phyloP scores from a whole-genome alignment of 1,140 invertebrate genomes.

The Pectinophora gossypiella region DNA sequence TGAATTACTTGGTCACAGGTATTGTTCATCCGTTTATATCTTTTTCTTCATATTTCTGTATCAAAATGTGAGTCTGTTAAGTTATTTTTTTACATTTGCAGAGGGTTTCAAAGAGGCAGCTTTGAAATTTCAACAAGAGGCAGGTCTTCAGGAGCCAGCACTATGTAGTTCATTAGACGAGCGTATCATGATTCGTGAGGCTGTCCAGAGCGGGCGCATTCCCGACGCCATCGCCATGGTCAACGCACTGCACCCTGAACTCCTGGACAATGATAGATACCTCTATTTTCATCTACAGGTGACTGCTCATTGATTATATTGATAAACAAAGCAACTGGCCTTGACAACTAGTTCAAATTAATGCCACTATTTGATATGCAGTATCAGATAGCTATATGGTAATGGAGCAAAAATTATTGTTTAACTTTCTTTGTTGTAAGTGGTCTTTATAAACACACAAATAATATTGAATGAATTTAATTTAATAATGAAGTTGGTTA shows the following conservation, averaged over 20 bases:
- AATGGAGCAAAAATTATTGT: too few relatives aligned
- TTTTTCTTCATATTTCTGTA: not conserved
- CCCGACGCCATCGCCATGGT: conserved; percentile 95
- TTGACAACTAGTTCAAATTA: too few relatives aligned
- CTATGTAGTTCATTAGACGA: conserved; percentile 94
- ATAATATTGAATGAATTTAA: too few relatives aligned
- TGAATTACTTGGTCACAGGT: conserved; percentile 99
- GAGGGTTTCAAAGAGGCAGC: conserved; percentile 99
- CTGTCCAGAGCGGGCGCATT: conserved; percentile 94
- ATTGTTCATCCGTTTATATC: conserved; percentile 33
- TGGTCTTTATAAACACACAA: too few relatives aligned
- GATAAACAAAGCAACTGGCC: not conserved
- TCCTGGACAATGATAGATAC: conserved; percentile 96
- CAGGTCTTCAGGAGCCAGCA: conserved; percentile 90
- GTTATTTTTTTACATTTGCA: conserved; percentile 61
- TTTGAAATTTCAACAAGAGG: conserved; percentile 96
- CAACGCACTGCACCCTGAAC: conserved; percentile 95
- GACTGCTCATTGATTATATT: not conserved
- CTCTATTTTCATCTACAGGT: conserved; percentile 97
- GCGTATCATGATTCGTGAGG: conserved; percentile 94
- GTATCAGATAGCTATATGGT: too few relatives aligned
- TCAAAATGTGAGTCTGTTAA: not conserved
- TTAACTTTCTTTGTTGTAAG: too few relatives aligned
- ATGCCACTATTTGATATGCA: too few relatives aligned
- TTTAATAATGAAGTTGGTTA: too few relatives aligned